Base-by-base conservation (phyloP, 2,888 invertebrate genomes). In the Schizotus pectinicornis region DNA sequence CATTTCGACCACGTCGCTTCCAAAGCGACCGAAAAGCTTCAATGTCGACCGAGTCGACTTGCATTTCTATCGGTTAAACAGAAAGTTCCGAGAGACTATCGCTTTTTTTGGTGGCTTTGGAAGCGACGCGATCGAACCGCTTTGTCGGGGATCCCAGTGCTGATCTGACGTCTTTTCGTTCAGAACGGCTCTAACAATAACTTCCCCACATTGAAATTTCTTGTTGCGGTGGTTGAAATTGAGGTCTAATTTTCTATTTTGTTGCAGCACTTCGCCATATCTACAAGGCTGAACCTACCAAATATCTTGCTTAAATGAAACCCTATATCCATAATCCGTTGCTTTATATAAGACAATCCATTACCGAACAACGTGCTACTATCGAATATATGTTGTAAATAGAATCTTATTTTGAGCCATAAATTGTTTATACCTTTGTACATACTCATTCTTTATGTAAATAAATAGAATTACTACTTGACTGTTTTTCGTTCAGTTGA, bases 341-440 rank as follows among this genome's bases (percentile, higher is more conserved):
- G 64, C 62, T 63, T 63, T 60, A 61, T 63, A 69, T 69, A 72
- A 65, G 74, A 74, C 74, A 74, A 74, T 74, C 74, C 68, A 68
- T 63, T 68, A 70, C 61, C 59, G 56, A 66, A 60, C 48, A 13
- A 67, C 69, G 71, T 72, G 68, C 64, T 68, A 70, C 62, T 65
- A 59, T 57, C 64, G 64, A 59, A 65, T 63, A 62, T 62, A 63
- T 67, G 67, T 63, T 71, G 69, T 70, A 70, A 61, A 69, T 68
- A 69, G 62, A 64, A 32, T 67, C 65, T 63, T 67, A 68, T 68
- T 71, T 69, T 71, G 67, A 70, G 64, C 66, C 67, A 67, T 64
- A 69, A 62, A 62, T 64, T 67, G 67, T 70, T 73, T 74, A 67
- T 74, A 74, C 69, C 72, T 73, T 73, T 74, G 74, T 74, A 74